Conservation (phyloP, 2,797 vertebrate species). For the Centropyge bicolor region DNA sequence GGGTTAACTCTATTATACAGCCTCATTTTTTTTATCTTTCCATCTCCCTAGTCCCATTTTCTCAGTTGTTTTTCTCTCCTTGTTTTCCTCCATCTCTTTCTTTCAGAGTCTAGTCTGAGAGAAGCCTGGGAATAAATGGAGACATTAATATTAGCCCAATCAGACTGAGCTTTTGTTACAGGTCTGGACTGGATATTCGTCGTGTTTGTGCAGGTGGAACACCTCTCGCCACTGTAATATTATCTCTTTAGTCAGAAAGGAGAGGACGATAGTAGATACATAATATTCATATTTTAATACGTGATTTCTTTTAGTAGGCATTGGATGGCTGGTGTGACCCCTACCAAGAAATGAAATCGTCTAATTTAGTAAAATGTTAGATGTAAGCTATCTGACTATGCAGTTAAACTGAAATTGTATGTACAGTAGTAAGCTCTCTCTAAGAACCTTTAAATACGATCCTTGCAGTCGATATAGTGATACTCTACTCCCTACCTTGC, state of each 20-base stretch:
- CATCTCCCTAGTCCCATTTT: not conserved
- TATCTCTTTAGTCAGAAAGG: slow-evolving; percentile 26
- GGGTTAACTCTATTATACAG: slow-evolving; percentile 41
- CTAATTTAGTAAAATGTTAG: slow-evolving; percentile 22
- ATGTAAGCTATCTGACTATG: slow-evolving; percentile 20
- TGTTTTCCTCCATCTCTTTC: slow-evolving; percentile 38
- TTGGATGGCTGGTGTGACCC: not conserved
- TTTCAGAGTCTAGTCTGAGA: slow-evolving; percentile 30
- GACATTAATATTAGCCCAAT: slow-evolving; percentile 53
- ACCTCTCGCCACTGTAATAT: slow-evolving; percentile 44
- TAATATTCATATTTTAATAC: slow-evolving; percentile 31
- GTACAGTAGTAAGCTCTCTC: not conserved
- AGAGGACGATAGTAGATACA: not conserved
- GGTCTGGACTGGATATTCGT: slow-evolving; percentile 40
- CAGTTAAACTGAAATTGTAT: slow-evolving; percentile 21
- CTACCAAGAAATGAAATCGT: slow-evolving; percentile 20
- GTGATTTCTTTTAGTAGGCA: slow-evolving; percentile 28
- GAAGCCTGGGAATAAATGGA: slow-evolving; percentile 45
- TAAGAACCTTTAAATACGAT: slow-evolving; percentile 22
- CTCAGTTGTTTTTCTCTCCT: slow-evolving; percentile 28
- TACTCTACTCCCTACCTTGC: slow-evolving; percentile 6
- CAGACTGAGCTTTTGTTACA: slow-evolving; percentile 49
- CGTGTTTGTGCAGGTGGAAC: slow-evolving; percentile 53
- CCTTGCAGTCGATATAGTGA: slow-evolving; percentile 33
- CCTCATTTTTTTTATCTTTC: not conserved